Evolutionary conservation across 2,113 vertebrate species (phyloP), one percentile per base, ranked within the genome.

Genomic region (Labeo catla): DNA sequence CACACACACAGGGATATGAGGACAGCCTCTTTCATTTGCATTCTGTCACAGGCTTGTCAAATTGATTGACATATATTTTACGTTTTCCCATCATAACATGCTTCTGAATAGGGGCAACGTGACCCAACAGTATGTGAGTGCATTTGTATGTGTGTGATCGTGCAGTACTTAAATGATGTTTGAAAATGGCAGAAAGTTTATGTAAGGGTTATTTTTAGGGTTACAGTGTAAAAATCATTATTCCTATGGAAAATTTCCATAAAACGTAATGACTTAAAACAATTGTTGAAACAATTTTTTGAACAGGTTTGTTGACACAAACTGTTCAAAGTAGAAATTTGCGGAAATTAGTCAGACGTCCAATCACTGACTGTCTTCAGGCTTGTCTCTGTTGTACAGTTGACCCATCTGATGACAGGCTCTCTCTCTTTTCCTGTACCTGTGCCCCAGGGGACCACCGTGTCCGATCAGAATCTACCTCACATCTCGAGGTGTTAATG

Each of bases 401-500:
- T 92, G 90, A 91, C 94, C 92, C 91, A 85, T 88, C 90, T 86
- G 91, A 90, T 7, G 86, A 94, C 91, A 93, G 91, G 90, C 86
- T 92, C 82, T 86, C 61, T 83, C 66, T 81, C 66, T 59, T 59
- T 66, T 82, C 85, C 65, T 86, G 23, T 52, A 79, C 76, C 15
- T 84, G 76, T 52, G 15, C 61, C 73, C 39, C 63, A 34, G 21
- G 21, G 39, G 61, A 86, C 76, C 61, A n/a, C 84, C 12, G 21
- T 86, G 57, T 81, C 86, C 66, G 70, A 87, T 88, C 76, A 57
- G 9, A 87, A 65, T 84, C 61, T 23, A 80, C 76, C 74, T 70
- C 74, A 57, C 36, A 70, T 81, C 76, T 87, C n/a, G 19, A 89
- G 72, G 83, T 65, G 73, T 50, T 84, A 77, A 88, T 49, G 61